These are phyloP conservation scores for Oikopleura dioica DNA, from an alignment of 23 tunicate genomes.

Conservation along the genomic window DNA sequence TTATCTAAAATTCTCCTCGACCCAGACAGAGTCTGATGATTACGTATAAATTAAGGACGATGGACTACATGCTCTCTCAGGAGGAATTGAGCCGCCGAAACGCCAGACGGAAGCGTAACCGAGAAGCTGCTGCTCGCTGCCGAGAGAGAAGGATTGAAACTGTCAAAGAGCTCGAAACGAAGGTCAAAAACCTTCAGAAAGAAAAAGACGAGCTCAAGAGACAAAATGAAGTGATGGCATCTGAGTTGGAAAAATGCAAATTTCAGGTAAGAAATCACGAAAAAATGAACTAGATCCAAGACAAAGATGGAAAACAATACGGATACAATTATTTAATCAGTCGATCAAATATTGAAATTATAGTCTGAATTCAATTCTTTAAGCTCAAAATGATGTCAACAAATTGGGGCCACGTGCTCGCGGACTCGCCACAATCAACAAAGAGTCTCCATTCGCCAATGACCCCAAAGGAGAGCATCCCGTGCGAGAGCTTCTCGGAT, in stretches of 20 bases:
- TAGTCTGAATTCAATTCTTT: neutral
- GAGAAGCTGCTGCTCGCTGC: neutral
- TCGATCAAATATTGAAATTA: neutral
- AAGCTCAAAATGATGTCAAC: neutral
- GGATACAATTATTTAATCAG: neutral
- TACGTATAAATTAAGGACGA: no score
- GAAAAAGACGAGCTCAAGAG: neutral
- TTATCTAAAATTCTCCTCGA: no score
- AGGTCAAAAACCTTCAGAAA: neutral
- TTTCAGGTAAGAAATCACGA: neutral
- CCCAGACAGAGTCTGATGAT: no score
- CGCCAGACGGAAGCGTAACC: conserved; percentile 11
- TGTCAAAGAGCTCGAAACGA: neutral
- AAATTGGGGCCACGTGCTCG: no score
- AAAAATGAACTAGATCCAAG: no score
- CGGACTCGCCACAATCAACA: no score
- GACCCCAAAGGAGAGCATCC: no score
- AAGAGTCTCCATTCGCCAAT: no score
- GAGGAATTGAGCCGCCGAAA: conserved; percentile 2
- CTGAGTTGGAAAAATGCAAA: neutral
- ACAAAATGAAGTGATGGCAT: neutral
- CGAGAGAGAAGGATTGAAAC: neutral
- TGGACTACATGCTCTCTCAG: neutral
- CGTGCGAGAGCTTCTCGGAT: no score
- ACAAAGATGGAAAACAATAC: no score